Evolutionary conservation across 2,888 invertebrate genomes (phyloP), one percentile per base, ranked within the genome.

Genomic region (Ophion slaviceki): DNA sequence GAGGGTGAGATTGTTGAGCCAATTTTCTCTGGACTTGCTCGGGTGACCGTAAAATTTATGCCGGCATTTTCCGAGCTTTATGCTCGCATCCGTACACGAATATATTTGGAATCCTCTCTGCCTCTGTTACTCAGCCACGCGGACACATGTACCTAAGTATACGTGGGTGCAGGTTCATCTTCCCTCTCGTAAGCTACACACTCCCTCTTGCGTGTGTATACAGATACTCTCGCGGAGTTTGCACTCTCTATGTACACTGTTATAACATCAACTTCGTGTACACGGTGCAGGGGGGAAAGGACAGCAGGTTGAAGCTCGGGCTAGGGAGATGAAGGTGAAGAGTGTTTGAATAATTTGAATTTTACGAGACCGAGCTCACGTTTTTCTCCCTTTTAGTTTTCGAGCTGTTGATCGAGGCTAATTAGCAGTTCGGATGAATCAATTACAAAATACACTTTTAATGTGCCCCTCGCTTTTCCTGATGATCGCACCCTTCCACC

Each of bases 11-110:
- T 28, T 82, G 75, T 88, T 67, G 87, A 89, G 81, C 86, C 88
- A 90, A 90, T 91, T 91, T 90, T 89, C 88, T 68, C 84, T 85
- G 78, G 82, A 79, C 88, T 88, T 85, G 86, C 88, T 78, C 82
- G 80, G 87, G 81, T 84, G 84, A 85, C 87, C 89, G 88, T 90
- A 91, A 90, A 90, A 89, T 91, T 91, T 90, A 90, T 91, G 88
- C 88, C 80, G 83, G 86, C 88, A 83, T 88, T 90, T 89, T 89
- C 87, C 87, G 86, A 88, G 88, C 88, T 88, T 90, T 88, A 89
- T 88, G 86, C 87, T 76, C 62, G 61, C 80, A 83, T 85, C 79
- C 83, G 85, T 86, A 85, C 82, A 82, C 76, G 86, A 83, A 87
- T 88, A 86, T 86, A 87, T 85, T 86, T 81, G 81, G 78, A 85